These are phyloP conservation scores for Dyspetes luteomarginatus DNA, from an alignment of 2,888 invertebrate species.

Conservation along the genomic window DNA sequence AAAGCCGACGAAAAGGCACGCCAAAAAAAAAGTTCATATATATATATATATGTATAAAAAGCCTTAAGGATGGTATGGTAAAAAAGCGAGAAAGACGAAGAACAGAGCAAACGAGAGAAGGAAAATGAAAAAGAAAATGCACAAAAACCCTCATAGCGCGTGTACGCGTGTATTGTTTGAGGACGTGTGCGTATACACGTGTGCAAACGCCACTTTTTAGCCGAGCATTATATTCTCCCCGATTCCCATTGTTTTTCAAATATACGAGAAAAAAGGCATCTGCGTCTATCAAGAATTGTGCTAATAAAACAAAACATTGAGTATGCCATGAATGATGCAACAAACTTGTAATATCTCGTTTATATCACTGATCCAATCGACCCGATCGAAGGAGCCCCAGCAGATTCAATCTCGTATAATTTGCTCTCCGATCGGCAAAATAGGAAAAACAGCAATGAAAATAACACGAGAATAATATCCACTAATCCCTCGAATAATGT, in stretches of 20 bases:
- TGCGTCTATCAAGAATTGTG: conserved; percentile 17
- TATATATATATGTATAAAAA: not conserved
- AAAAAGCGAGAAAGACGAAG: conserved; percentile 23
- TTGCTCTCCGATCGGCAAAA: too few species aligned
- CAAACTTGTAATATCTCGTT: too few species aligned
- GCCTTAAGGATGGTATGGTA: not conserved
- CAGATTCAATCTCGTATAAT: too few species aligned
- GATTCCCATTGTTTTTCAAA: conserved; percentile 21
- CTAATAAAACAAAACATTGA: conserved; percentile 27
- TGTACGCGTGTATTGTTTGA: conserved; percentile 61
- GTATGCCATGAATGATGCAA: not conserved
- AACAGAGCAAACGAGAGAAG: conserved; percentile 18
- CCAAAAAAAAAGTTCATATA: conserved; percentile 20
- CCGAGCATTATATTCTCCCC: too few species aligned
- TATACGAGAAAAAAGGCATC: conserved; percentile 18
- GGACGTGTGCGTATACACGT: conserved; percentile 61
- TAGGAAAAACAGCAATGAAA: too few species aligned
- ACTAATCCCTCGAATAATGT: not conserved
- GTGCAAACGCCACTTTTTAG: conserved; percentile 50
- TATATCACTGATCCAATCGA: too few species aligned
- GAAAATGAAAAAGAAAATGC: conserved; percentile 19
- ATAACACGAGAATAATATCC: too few species aligned
- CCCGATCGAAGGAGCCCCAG: too few species aligned
- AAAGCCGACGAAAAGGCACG: conserved; percentile 65
- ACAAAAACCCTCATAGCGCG: conserved; percentile 57